phyloP scores from a whole-genome alignment of 1,140 invertebrate species.

The Papilio machaon region DNA sequence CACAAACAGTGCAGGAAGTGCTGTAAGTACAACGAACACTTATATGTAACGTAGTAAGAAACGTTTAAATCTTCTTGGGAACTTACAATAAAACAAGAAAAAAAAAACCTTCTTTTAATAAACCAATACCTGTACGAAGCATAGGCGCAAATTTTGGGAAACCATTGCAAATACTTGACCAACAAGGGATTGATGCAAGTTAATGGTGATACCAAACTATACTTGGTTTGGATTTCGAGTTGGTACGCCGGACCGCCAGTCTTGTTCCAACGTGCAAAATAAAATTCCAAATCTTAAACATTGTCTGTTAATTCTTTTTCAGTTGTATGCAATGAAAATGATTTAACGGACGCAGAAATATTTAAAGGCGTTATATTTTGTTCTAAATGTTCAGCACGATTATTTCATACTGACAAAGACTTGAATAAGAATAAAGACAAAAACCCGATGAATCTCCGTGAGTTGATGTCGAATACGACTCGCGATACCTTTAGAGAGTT shows the following conservation, averaged over 20 bases:
- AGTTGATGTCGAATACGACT: not conserved
- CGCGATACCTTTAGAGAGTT: slow-evolving; percentile 3
- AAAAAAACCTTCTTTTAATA: too few species aligned
- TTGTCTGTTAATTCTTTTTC: not conserved
- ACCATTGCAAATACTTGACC: not conserved
- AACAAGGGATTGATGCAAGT: not conserved
- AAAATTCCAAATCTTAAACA: not conserved
- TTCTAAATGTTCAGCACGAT: slow-evolving; percentile 57
- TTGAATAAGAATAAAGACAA: slow-evolving; percentile 41
- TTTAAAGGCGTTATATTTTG: slow-evolving; percentile 73
- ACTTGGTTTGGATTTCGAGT: not conserved
- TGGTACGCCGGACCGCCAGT: not conserved
- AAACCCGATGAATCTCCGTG: slow-evolving; percentile 15
- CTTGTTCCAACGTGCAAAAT: not conserved
- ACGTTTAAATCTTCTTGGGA: too few species aligned
- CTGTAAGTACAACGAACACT: slow-evolving; percentile 51
- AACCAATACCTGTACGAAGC: too few species aligned
- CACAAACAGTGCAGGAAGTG: slow-evolving; percentile 64
- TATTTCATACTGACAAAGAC: slow-evolving; percentile 55
- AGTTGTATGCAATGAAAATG: slow-evolving; percentile 68
- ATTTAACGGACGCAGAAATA: slow-evolving; percentile 60
- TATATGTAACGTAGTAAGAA: too few species aligned
- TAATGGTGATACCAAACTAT: not conserved
- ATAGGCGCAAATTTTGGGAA: not conserved
- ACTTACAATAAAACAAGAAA: too few species aligned